These are phyloP conservation scores for Psittacula derbiana DNA, from an alignment of 2,797 vertebrate genomes.

Conservation along the genomic window DNA sequence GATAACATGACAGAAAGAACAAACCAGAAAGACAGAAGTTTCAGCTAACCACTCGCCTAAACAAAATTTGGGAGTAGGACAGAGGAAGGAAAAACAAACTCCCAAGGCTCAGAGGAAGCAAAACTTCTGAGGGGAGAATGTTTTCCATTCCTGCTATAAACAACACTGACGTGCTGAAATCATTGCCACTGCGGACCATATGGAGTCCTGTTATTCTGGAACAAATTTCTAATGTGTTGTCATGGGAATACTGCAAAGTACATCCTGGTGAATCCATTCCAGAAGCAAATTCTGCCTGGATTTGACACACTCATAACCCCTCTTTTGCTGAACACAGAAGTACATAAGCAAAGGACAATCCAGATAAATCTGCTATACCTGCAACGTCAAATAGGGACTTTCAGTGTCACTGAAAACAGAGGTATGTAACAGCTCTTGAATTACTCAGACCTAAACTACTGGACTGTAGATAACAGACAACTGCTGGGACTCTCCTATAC, in stretches of 20 bases:
- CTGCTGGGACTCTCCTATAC: not conserved
- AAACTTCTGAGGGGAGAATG: not conserved
- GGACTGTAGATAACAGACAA: not conserved
- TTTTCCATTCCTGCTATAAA: not conserved
- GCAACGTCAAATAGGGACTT: not conserved
- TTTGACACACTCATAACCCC: not conserved
- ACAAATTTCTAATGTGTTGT: not conserved
- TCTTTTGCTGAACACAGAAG: not conserved
- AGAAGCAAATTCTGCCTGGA: not conserved
- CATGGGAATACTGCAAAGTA: constrained; percentile 17
- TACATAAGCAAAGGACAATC: not conserved
- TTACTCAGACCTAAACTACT: not conserved
- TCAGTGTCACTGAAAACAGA: not conserved
- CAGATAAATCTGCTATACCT: not conserved
- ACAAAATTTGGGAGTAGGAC: not conserved
- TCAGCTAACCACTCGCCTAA: not conserved
- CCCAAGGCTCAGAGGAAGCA: not conserved
- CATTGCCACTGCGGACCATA: not conserved
- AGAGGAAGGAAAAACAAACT: not conserved
- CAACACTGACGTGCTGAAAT: not conserved
- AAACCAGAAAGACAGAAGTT: not conserved
- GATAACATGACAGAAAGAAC: not conserved
- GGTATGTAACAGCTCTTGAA: not conserved
- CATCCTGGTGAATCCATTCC: not conserved
- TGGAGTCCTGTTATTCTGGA: not conserved